These are phyloP conservation scores for Ectropis grisescens DNA, from an alignment of 1,140 invertebrate species.

Conservation along the genomic window DNA sequence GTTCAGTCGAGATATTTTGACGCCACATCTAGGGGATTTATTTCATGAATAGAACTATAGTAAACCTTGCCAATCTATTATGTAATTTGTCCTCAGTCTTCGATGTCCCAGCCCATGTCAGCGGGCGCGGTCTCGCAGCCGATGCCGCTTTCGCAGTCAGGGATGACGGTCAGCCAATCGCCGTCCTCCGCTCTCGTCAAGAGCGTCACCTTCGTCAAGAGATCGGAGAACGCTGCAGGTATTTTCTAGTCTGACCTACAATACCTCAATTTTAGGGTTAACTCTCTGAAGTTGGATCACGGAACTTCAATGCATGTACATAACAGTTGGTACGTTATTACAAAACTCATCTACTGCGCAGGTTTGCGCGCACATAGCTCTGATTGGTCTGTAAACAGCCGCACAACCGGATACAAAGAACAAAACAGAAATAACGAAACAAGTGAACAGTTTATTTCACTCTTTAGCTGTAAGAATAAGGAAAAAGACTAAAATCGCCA, in stretches of 20 bases:
- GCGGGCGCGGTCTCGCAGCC: neutral
- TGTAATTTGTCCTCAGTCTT: neutral
- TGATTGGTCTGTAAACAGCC: neutral
- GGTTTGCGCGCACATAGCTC: neutral
- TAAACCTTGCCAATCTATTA: neutral
- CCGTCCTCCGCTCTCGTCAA: conserved; percentile 36
- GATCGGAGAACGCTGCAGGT: conserved; percentile 37
- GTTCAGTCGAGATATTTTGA: too few species aligned
- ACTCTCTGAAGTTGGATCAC: neutral
- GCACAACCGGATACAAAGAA: too few species aligned
- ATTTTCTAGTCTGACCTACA: conserved; percentile 4
- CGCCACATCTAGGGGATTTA: too few species aligned
- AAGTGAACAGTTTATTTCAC: too few species aligned
- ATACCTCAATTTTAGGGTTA: neutral
- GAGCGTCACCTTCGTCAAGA: conserved; percentile 49
- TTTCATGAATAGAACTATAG: neutral
- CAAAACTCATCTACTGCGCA: neutral
- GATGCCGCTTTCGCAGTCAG: neutral
- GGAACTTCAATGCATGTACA: neutral
- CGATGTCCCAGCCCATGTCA: neutral
- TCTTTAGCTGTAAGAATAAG: too few species aligned
- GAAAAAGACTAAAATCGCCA: too few species aligned
- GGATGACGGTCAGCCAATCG: neutral
- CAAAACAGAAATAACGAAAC: too few species aligned
- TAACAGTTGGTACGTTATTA: neutral